Conservation (phyloP, 2,113 vertebrate species). For the Cephalopterus ornatus region DNA sequence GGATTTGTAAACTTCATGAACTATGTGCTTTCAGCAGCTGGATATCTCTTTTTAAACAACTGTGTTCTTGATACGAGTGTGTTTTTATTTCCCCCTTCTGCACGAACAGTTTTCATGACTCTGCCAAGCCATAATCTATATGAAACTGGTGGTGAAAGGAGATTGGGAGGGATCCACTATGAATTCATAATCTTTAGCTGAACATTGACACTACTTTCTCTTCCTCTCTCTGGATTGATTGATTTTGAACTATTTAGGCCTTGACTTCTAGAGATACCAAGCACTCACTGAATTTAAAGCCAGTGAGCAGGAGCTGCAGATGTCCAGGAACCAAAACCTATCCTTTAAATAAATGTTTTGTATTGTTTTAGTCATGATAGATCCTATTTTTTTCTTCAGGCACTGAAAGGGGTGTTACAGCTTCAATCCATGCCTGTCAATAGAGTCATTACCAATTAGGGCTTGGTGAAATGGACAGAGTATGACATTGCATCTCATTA, state of each 20-base stretch:
- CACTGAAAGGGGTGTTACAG: neutral
- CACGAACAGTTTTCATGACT: neutral
- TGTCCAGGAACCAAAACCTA: neutral
- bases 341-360: neutral
- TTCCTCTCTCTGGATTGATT: neutral
- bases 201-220: neutral
- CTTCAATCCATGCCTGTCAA: neutral
- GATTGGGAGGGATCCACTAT: neutral
- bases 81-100: neutral
- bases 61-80: neutral
- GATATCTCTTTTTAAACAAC: constrained; percentile 26
- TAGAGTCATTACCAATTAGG: neutral
- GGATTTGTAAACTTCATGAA: constrained; percentile 15
- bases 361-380: neutral
- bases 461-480: neutral
- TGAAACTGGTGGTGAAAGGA: neutral
- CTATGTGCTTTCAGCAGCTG: constrained; percentile 24
- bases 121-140: neutral
- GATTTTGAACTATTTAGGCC: neutral
- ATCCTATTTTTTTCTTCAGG: neutral
- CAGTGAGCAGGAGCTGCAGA: neutral
- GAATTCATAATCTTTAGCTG: neutral
- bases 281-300: neutral
- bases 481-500: neutral
- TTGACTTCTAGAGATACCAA: neutral